Percentiles rank a stretch among this genome's conserved stretches.
phyloP scores from a whole-genome alignment of 2,113 vertebrate genomes.

The Rhodinocichla rosea region DNA sequence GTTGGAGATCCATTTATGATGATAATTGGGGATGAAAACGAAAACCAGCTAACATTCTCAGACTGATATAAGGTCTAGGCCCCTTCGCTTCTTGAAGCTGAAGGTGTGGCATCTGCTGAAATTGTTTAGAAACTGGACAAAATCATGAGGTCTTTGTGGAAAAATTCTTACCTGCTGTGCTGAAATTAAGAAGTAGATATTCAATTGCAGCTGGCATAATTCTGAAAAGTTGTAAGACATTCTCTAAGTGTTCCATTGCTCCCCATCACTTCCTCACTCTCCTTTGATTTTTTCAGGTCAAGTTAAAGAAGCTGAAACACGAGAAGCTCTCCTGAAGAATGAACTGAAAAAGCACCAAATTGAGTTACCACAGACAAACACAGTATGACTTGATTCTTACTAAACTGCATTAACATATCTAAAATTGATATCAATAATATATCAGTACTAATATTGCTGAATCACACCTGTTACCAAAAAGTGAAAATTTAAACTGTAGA shows the following conservation, averaged over 20 bases:
- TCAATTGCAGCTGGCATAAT: neutral
- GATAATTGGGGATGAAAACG: neutral
- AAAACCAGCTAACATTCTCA: neutral
- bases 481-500: neutral
- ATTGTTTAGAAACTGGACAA: neutral
- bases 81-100: neutral
- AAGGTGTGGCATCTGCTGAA: neutral
- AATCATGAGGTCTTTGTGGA: neutral
- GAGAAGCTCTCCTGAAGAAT: conserved; percentile 67
- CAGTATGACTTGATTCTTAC: conserved; percentile 65
- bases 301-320: conserved; percentile 65
- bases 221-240: neutral
- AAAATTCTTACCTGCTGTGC: neutral
- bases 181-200: neutral
- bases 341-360: conserved; percentile 71
- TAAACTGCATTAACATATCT: neutral
- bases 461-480: neutral
- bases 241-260: neutral
- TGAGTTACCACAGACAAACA: conserved; percentile 43
- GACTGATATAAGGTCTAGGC: neutral
- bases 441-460: neutral
- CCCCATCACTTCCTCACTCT: neutral
- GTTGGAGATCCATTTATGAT: neutral
- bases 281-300: conserved; percentile 69
- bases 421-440: neutral